Evolutionary conservation across 2,113 vertebrate genomes (phyloP).

Genomic region (Epinephelus lanceolatus): DNA sequence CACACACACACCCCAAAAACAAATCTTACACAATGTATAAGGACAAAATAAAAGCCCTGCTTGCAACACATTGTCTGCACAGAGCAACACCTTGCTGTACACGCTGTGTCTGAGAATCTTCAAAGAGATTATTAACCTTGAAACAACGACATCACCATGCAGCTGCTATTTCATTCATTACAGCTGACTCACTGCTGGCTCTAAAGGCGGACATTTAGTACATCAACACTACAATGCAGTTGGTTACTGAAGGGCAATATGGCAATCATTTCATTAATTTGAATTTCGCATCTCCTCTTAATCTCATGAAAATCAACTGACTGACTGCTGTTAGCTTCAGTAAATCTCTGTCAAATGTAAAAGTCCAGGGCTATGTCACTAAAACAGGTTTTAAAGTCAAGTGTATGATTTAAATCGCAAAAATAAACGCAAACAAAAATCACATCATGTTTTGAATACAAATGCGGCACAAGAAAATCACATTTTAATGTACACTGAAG

Average conservation of each 20-base stretch:
- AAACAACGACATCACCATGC: background rate
- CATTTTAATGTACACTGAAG: background rate
- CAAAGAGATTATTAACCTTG: too few relatives aligned
- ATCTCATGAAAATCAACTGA: background rate
- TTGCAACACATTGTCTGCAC: background rate
- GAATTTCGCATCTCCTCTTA: background rate
- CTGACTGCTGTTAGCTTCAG: background rate
- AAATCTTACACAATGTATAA: rapidly evolving
- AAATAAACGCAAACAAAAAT: too few relatives aligned
- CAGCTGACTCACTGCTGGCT: constrained; percentile 6
- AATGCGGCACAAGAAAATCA: background rate
- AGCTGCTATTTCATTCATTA: constrained; percentile 15
- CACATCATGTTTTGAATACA: background rate
- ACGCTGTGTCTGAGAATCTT: too few relatives aligned
- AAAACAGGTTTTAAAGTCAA: background rate
- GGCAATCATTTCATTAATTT: background rate
- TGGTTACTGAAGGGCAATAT: background rate
- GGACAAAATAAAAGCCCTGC: constrained; percentile 6
- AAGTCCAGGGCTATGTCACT: background rate
- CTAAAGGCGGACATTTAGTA: background rate
- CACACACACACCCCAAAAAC: background rate
- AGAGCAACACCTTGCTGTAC: background rate
- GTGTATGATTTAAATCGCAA: background rate
- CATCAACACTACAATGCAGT: background rate
- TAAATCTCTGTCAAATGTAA: too few relatives aligned